Percentiles rank a stretch among this genome's conserved stretches.
These are phyloP conservation scores for Numenius arquata DNA, from an alignment of 2,113 vertebrate genomes.

Conservation along the genomic window DNA sequence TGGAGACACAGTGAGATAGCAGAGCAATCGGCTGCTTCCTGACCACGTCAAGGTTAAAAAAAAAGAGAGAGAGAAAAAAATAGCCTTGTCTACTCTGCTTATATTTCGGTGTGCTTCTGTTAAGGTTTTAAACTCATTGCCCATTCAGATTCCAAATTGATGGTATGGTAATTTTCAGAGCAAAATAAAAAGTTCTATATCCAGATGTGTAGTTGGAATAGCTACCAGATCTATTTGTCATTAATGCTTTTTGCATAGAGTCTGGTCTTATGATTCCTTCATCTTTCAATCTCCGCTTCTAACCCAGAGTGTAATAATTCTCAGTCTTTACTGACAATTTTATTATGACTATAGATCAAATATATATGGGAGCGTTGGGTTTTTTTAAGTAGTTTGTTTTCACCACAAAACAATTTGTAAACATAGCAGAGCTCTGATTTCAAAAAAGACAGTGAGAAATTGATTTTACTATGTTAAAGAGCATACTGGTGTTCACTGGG, in stretches of 20 bases:
- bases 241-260: not conserved
- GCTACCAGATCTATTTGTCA: not conserved
- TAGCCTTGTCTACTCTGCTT: not conserved
- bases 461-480: not conserved
- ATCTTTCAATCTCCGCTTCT: not conserved
- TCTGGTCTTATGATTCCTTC: not conserved
- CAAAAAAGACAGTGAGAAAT: not conserved
- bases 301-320: not conserved
- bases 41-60: not conserved
- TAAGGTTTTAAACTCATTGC: not conserved
- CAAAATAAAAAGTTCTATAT: not conserved
- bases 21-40: not conserved
- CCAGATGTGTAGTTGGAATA: not conserved
- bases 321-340: not conserved
- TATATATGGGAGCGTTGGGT: not conserved
- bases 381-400: not conserved
- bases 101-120: not conserved
- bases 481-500: not conserved
- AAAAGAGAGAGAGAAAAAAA: not conserved
- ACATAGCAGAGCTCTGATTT: not conserved
- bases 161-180: not conserved
- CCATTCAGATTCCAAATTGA: not conserved
- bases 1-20: not conserved
- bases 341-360: conserved; percentile 9
- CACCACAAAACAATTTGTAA: conserved; percentile 10